Conservation (phyloP, 2,113 vertebrate genomes). For the Numenius arquata region DNA sequence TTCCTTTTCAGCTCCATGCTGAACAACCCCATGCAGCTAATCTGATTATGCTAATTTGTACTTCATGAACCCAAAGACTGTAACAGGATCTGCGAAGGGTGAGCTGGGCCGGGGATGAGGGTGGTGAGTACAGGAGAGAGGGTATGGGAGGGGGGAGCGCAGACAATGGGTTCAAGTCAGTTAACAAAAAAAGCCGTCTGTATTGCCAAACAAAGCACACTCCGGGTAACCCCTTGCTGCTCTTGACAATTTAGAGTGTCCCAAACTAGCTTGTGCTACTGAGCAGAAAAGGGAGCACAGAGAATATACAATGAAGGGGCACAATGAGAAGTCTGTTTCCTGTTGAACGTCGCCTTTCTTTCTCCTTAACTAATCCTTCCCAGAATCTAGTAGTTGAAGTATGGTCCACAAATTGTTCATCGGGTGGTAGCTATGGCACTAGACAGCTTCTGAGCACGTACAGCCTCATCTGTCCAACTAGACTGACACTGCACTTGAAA, state of each 20-base stretch:
- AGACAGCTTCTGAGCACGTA: neutral
- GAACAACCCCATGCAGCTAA: constrained; percentile 83
- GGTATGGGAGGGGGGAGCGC: neutral
- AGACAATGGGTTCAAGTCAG: constrained; percentile 63
- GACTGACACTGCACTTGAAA: neutral
- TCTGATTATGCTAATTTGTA: constrained; percentile 99
- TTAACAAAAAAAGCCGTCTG: constrained; percentile 69
- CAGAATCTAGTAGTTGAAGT: constrained; percentile 16
- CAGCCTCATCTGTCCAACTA: neutral
- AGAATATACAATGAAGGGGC: neutral
- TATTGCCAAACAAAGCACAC: constrained; percentile 70
- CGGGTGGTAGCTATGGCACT: neutral
- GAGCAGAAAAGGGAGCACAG: neutral
- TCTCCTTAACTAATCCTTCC: constrained; percentile 9
- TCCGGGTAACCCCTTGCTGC: constrained; percentile 59
- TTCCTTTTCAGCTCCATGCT: constrained; percentile 73
- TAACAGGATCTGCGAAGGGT: constrained; percentile 73
- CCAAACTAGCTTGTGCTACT: constrained; percentile 21
- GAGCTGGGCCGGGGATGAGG: constrained; percentile 40
- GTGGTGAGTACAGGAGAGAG: constrained; percentile 8
- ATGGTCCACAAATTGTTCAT: neutral
- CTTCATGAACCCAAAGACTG: constrained; percentile 92
- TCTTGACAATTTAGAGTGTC: constrained; percentile 72
- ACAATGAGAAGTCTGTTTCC: constrained; percentile 30
- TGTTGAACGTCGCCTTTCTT: constrained; percentile 5